Base-by-base conservation (phyloP, 2,888 invertebrate species). In the Theodoxus fluviatilis region DNA sequence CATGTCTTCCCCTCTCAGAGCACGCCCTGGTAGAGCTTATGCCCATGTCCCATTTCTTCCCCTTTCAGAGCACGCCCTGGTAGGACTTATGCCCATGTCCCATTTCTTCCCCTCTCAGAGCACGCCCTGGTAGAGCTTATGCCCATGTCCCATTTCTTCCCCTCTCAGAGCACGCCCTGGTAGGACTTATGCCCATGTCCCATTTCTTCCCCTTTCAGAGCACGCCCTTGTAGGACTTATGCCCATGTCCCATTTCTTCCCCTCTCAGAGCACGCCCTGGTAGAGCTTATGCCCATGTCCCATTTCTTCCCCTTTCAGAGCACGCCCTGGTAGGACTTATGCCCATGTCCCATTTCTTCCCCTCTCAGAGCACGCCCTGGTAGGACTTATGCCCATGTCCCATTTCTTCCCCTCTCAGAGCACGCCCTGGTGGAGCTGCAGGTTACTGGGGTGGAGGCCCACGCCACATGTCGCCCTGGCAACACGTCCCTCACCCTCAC, bases 391-490 rank as follows among this genome's bases (percentile, higher is more conserved):
- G 12, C 9, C 15, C 43, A 43, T 12, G 43, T 43, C 15, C 43
- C 9, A 9, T 12, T 43, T 22, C 55, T 7, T 55, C 25, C 31
- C 7, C 4, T 64, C 12, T 61, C 92, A 84, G 95, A 95, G 7
- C 91, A 95, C 76, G 94, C 95, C 86, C 92, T 97, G 68, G 96
- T 95, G 0, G 97, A 98, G 87, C 89, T 97, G 71, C 96, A 96
- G 89, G 94, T 97, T 38, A 92, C 93, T 71, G 95, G 96, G 35
- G 96, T 95, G 52, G 91, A 92, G 81, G 92, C 92, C 43, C 92
- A 93, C 7, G 89, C 93, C 75, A 92, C 92, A 35, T 92, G 93
- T 84, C 90, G 94, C 49, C 91, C 92, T 0, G 90, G 90, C 25
- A 94, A 95, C 85, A 90, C 92, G 3, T 92, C 92, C 78, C 89